Evolutionary conservation across 2,888 invertebrate species (phyloP).

Genomic region (Scrobipalpa atriplicella): DNA sequence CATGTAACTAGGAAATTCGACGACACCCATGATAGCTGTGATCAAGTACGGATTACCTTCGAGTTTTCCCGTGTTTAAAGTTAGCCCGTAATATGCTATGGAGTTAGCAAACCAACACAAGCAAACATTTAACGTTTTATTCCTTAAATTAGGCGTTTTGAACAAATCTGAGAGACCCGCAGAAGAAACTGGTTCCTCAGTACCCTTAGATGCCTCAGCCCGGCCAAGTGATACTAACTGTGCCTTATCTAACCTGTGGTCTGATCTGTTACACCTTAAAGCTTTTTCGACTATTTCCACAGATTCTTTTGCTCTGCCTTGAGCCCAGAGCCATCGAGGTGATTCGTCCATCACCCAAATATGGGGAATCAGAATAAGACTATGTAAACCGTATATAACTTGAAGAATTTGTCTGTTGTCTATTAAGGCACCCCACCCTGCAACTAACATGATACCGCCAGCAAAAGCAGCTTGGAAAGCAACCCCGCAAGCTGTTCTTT

Average conservation of each 20-base stretch:
- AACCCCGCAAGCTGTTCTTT: constrained; percentile 90
- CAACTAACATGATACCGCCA: constrained; percentile 90
- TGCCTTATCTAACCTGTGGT: constrained; percentile 84
- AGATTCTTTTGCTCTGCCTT: constrained; percentile 88
- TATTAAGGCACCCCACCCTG: constrained; percentile 91
- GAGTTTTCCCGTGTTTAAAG: constrained; percentile 90
- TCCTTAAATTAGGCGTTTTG: constrained; percentile 89
- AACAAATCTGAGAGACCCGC: constrained; percentile 89
- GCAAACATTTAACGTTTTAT: constrained; percentile 91
- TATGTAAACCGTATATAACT: constrained; percentile 90
- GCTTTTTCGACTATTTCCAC: constrained; percentile 89
- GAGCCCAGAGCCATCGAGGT: constrained; percentile 94
- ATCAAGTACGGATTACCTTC: constrained; percentile 92
- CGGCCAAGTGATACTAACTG: constrained; percentile 85
- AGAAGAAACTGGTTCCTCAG: constrained; percentile 58
- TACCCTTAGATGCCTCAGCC: constrained; percentile 68
- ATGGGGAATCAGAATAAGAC: constrained; percentile 87
- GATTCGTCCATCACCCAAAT: constrained; percentile 96
- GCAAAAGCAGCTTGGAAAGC: constrained; percentile 92
- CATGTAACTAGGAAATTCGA: constrained; percentile 91
- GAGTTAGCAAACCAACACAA: constrained; percentile 95
- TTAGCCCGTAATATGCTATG: constrained; percentile 92
- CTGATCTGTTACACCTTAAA: constrained; percentile 87
- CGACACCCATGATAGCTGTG: constrained; percentile 89
- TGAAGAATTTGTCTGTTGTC: constrained; percentile 89